A percentile compares a stretch with the other conserved stretches of the same genome.
Evolutionary conservation across 1,140 invertebrate species (phyloP).

Genomic region (Elymnias hypermnestra): DNA sequence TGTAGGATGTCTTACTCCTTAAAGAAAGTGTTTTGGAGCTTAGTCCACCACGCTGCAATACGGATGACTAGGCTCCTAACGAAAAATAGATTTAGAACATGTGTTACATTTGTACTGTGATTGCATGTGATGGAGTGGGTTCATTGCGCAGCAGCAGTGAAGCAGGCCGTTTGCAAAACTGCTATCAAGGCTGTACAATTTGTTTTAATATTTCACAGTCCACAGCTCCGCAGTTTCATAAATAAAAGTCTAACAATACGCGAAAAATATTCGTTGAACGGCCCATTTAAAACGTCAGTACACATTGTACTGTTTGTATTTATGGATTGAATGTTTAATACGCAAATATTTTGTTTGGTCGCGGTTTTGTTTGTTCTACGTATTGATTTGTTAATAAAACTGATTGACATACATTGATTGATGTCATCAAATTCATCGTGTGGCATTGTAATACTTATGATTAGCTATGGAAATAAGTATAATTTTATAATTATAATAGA

Average conservation of each 20-base stretch:
- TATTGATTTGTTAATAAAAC: background rate
- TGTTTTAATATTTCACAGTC: conserved; percentile 24
- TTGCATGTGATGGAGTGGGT: conserved; percentile 10
- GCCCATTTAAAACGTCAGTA: conserved; percentile 10
- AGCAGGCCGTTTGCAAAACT: conserved; percentile 8
- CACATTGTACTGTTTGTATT: conserved; percentile 7
- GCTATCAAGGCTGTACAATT: conserved; percentile 18
- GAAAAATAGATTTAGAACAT: too few species aligned
- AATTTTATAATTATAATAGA: too few species aligned
- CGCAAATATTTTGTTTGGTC: background rate
- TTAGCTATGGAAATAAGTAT: too few species aligned
- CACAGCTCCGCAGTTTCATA: conserved; percentile 15
- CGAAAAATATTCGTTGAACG: conserved; percentile 19
- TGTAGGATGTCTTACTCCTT: too few species aligned
- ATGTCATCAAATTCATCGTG: too few species aligned
- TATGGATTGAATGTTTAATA: conserved; percentile 1
- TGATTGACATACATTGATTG: too few species aligned
- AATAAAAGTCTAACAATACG: conserved; percentile 23
- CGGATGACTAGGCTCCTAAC: too few species aligned
- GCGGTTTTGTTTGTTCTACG: background rate
- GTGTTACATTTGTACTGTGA: too few species aligned
- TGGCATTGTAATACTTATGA: too few species aligned
- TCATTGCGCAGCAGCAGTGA: conserved; percentile 4
- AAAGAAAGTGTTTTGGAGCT: too few species aligned
- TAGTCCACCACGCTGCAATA: too few species aligned